phyloP scores from a whole-genome alignment of 2,888 invertebrate species.

The Drosophila antonietae region DNA sequence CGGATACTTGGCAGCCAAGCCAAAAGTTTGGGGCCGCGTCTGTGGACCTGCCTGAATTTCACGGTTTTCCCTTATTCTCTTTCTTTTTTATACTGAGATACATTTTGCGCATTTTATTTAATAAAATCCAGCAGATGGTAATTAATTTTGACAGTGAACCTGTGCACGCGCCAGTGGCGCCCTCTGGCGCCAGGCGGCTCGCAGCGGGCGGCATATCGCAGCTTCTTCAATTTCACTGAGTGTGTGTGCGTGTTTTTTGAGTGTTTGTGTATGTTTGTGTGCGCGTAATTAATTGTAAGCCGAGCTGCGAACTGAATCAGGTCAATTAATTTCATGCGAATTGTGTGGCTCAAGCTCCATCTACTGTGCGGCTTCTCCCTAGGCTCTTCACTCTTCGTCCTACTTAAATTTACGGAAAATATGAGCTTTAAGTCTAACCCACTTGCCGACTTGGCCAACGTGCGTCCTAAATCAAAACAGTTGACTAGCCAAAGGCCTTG shows the following conservation, averaged over 20 bases:
- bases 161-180: slow-evolving; percentile 61
- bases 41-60: slow-evolving; percentile 39
- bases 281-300: slow-evolving; percentile 83
- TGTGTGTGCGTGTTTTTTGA: not conserved
- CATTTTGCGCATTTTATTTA: slow-evolving; percentile 70
- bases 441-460: slow-evolving; percentile 30
- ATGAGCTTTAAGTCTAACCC: slow-evolving; percentile 41
- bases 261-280: slow-evolving; percentile 15
- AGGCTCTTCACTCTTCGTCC: not conserved
- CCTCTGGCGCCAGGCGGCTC: slow-evolving; percentile 28
- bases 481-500: slow-evolving; percentile 18
- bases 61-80: slow-evolving; percentile 28
- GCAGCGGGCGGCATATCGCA: slow-evolving; percentile 22
- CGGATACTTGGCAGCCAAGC: slow-evolving; percentile 11
- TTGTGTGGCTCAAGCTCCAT: slow-evolving; percentile 17
- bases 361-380: not conserved
- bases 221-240: slow-evolving; percentile 61
- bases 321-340: slow-evolving; percentile 82
- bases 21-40: slow-evolving; percentile 53
- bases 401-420: slow-evolving; percentile 33
- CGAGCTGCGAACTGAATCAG: slow-evolving; percentile 80
- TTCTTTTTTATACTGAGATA: slow-evolving; percentile 37
- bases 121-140: slow-evolving; percentile 74
- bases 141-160: slow-evolving; percentile 80
- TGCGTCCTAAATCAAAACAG: slow-evolving; percentile 51